Evolutionary conservation across 1,140 invertebrate species (phyloP).

Genomic region (Ips typographus): DNA sequence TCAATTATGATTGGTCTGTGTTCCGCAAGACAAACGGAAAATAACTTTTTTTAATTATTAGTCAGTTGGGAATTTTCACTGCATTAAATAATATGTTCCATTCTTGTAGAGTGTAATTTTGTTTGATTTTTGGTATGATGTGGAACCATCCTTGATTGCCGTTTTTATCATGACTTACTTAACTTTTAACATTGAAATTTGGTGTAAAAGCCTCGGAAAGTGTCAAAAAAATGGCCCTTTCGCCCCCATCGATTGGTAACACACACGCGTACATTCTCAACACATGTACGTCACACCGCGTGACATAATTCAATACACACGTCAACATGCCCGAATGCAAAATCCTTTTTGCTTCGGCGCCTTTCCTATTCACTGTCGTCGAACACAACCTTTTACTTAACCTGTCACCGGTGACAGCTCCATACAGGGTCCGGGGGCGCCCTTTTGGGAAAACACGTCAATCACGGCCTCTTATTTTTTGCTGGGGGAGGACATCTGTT

Average conservation of each 20-base stretch:
- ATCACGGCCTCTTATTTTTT: slow-evolving; percentile 18
- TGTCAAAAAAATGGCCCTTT: no score
- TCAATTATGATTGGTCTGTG: no score
- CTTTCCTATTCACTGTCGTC: slow-evolving; percentile 18
- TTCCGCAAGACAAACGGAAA: no score
- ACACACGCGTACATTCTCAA: slow-evolving; percentile 15
- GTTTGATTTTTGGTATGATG: no score
- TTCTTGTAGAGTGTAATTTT: no score
- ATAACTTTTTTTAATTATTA: no score
- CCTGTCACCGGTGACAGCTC: slow-evolving; percentile 30
- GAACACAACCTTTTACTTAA: slow-evolving; percentile 34
- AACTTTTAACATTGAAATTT: no score
- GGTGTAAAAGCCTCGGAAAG: no score
- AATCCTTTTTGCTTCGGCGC: slow-evolving; percentile 30
- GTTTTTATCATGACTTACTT: no score
- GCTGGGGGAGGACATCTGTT: slow-evolving; percentile 16
- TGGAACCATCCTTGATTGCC: no score
- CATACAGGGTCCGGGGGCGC: slow-evolving; percentile 14
- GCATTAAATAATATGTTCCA: no score
- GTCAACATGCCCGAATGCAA: slow-evolving; percentile 29
- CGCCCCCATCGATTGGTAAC: not conserved
- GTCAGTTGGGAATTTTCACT: no score
- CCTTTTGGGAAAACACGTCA: slow-evolving; percentile 27
- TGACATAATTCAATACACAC: slow-evolving; percentile 33
- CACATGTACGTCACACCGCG: slow-evolving; percentile 25